These are phyloP conservation scores for Galagoides demidoff DNA, from an alignment of 2,797 vertebrate genomes.

Conservation along the genomic window DNA sequence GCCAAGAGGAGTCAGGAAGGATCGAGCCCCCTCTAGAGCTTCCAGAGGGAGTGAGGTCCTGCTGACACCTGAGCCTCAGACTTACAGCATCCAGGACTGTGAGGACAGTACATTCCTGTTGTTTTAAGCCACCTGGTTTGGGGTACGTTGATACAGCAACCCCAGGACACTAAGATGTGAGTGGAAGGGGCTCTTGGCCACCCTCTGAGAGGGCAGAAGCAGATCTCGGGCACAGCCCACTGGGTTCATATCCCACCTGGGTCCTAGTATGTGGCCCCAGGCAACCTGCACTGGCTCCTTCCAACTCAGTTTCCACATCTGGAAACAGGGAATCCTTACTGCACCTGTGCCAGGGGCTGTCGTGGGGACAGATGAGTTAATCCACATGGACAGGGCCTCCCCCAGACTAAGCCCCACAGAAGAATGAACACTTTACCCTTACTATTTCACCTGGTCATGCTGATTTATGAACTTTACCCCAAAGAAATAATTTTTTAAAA, in stretches of 20 bases:
- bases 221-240: background rate
- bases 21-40: background rate
- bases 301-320: background rate
- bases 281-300: background rate
- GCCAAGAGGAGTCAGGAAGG: background rate
- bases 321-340: background rate
- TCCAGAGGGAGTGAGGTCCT: background rate
- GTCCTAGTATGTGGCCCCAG: background rate
- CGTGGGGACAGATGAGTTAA: fast-evolving
- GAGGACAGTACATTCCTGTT: background rate
- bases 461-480: background rate
- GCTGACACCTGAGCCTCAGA: too few species aligned
- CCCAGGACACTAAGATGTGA: background rate
- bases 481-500: background rate
- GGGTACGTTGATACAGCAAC: background rate
- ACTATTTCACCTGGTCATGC: background rate
- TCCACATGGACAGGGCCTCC: background rate
- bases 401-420: background rate
- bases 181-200: background rate
- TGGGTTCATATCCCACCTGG: background rate
- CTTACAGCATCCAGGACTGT: background rate
- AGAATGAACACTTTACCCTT: background rate
- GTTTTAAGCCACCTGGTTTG: background rate
- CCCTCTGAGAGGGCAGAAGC: background rate
- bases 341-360: too few species aligned